A percentile compares a stretch with the other conserved stretches of the same genome.
These are phyloP conservation scores for Scleropages formosus DNA, from an alignment of 2,797 vertebrate genomes.

Conservation along the genomic window DNA sequence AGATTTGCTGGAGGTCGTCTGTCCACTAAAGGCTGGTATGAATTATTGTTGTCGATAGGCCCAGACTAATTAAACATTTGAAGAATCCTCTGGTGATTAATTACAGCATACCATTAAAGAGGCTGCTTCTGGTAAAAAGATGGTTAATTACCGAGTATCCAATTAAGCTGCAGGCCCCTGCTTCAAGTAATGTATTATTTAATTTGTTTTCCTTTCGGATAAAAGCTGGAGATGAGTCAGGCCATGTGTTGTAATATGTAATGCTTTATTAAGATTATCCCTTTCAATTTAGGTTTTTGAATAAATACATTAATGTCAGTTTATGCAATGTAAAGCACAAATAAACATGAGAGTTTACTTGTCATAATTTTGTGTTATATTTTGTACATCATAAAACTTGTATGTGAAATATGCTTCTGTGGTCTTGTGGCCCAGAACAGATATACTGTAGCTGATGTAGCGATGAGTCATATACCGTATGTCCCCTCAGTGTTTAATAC, in stretches of 20 bases:
- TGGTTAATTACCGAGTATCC: conserved; percentile 63
- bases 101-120: conserved; percentile 56
- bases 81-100: conserved; percentile 63
- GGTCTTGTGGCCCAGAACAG: too few relatives aligned
- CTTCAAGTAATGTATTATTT: conserved; percentile 49
- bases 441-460: too few relatives aligned
- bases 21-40: conserved; percentile 59
- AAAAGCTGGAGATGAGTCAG: conserved; percentile 20
- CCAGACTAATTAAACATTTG: conserved; percentile 58
- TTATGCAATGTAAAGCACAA: too few relatives aligned
- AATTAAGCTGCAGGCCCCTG: conserved; percentile 52
- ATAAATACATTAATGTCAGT: too few relatives aligned
- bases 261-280: conserved; percentile 26
- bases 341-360: too few relatives aligned
- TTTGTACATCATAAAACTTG: too few relatives aligned
- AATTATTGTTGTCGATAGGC: conserved; percentile 65
- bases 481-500: too few relatives aligned
- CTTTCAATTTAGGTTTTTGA: conserved; percentile 27
- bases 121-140: conserved; percentile 51
- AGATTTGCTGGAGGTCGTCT: conserved; percentile 48
- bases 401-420: neutral
- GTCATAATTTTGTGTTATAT: too few relatives aligned
- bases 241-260: conserved; percentile 16
- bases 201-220: conserved; percentile 49
- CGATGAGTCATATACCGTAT: too few relatives aligned